phyloP scores from a whole-genome alignment of 2,113 vertebrate genomes.

The Stercorarius parasiticus region DNA sequence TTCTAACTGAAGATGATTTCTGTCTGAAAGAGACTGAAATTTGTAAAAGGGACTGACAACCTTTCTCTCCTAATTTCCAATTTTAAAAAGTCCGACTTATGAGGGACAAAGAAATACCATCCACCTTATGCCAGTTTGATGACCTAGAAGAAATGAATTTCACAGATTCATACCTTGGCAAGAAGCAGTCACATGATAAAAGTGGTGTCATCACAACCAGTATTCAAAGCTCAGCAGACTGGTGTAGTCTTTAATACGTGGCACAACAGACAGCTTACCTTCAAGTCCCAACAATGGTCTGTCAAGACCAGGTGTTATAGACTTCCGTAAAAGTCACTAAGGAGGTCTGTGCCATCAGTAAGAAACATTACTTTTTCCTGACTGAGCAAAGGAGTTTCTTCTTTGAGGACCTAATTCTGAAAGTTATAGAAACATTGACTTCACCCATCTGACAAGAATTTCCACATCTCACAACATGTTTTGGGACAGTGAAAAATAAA shows the following conservation, averaged over 20 bases:
- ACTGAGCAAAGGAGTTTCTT: not conserved
- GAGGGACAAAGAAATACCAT: not conserved
- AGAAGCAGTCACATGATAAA: not conserved
- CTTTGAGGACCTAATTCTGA: not conserved
- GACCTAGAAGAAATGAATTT: not conserved
- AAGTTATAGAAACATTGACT: not conserved
- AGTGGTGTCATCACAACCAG: not conserved
- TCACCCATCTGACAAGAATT: not conserved
- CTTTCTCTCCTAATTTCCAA: not conserved
- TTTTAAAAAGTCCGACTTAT: not conserved
- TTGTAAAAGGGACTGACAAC: not conserved
- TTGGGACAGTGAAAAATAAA: not conserved
- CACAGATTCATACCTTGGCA: not conserved
- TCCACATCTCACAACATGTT: not conserved
- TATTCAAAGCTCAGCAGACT: not conserved
- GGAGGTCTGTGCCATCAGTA: accelerated
- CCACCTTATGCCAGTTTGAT: not conserved
- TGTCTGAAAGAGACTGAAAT: not conserved
- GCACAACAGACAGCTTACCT: not conserved
- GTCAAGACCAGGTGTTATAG: not conserved
- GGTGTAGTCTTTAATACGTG: not conserved
- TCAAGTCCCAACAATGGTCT: not conserved
- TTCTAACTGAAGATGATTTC: not conserved
- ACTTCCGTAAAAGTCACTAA: not conserved
- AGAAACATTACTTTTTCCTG: not conserved